Evolutionary conservation across 2,797 vertebrate species (phyloP).

Genomic region (Siniperca undulata): DNA sequence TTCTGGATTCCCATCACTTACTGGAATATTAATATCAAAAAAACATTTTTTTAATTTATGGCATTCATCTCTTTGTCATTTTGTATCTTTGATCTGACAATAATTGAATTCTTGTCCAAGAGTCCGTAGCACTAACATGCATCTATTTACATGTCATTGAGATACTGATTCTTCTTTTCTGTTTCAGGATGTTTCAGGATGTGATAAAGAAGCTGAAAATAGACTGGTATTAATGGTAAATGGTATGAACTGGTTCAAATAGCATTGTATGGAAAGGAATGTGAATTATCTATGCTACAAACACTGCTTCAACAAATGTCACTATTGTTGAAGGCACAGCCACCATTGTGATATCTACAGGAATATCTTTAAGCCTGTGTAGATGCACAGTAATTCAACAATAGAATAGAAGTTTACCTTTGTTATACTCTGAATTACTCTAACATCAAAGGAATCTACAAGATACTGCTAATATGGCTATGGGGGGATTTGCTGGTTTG

Average conservation of each 20-base stretch:
- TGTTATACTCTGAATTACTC: background rate
- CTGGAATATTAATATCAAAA: slow-evolving; percentile 38
- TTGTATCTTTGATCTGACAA: slow-evolving; percentile 37
- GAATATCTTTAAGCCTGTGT: background rate
- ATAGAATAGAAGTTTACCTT: background rate
- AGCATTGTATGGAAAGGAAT: background rate
- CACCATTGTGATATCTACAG: background rate
- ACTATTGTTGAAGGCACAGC: background rate
- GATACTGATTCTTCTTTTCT: slow-evolving; percentile 2
- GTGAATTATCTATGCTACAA: slow-evolving; percentile 13
- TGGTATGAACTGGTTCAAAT: background rate
- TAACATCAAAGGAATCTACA: background rate
- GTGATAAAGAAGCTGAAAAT: slow-evolving; percentile 12
- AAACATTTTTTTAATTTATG: slow-evolving; percentile 13
- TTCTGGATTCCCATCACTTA: slow-evolving; percentile 30
- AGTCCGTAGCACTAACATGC: slow-evolving; percentile 7
- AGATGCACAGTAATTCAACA: background rate
- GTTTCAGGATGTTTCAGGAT: slow-evolving; percentile 9
- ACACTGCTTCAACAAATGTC: background rate
- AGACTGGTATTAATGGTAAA: background rate
- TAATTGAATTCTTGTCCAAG: slow-evolving; percentile 46
- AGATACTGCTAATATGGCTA: background rate
- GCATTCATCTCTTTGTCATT: slow-evolving; percentile 26
- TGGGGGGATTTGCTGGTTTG: background rate
- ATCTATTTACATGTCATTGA: slow-evolving; percentile 24